Conservation (phyloP, 2,797 vertebrate genomes). For the Crocodylus rhombifer region DNA sequence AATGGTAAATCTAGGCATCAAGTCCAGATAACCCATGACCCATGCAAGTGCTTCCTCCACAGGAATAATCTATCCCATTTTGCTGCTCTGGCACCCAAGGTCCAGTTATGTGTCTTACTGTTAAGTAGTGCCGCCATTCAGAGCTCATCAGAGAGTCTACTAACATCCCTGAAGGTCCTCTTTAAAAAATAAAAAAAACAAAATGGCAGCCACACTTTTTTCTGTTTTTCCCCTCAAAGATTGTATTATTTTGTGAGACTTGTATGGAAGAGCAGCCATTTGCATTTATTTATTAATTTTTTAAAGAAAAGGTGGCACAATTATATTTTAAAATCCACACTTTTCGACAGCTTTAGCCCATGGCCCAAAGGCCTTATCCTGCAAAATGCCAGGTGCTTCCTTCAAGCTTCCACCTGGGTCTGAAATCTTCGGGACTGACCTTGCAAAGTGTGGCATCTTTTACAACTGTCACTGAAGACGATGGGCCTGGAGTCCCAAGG, state of each 20-base stretch:
- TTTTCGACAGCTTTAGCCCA: neutral
- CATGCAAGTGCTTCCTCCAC: neutral
- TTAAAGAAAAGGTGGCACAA: neutral
- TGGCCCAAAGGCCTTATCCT: rapidly evolving
- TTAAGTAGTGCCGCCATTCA: neutral
- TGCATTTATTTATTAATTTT: neutral
- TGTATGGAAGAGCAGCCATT: too few relatives aligned
- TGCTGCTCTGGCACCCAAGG: neutral
- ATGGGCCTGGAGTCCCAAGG: neutral
- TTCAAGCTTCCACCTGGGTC: neutral
- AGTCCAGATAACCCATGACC: neutral
- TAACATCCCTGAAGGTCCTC: neutral
- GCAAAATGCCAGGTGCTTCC: neutral
- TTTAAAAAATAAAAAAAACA: too few relatives aligned
- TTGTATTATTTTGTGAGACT: neutral
- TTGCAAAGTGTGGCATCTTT: neutral
- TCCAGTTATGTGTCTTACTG: rapidly evolving
- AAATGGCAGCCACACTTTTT: neutral
- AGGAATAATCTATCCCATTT: neutral
- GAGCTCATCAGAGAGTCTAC: neutral
- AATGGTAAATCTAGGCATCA: neutral
- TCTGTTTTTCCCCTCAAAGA: neutral
- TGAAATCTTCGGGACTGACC: neutral
- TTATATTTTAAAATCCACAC: neutral
- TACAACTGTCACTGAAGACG: neutral